Conservation (phyloP, 2,113 vertebrate species). For the Charadrius vociferus region DNA sequence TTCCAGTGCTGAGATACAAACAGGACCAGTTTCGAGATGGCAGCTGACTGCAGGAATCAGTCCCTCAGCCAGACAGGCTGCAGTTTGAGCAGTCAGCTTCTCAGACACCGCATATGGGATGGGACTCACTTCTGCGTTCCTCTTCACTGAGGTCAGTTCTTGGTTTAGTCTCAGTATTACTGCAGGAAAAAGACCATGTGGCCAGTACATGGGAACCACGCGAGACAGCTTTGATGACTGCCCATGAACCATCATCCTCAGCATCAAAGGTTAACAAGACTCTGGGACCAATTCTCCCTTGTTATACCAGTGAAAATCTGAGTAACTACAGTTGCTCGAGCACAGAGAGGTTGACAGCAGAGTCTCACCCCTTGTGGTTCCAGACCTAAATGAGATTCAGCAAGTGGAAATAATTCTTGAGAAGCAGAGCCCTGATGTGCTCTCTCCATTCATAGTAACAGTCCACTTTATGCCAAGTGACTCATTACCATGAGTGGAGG, state of each 20-base stretch:
- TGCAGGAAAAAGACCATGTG: background rate
- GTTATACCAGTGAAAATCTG: background rate
- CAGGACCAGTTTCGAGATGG: background rate
- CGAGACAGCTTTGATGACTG: background rate
- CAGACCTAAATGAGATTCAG: slow-evolving; percentile 21
- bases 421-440: slow-evolving; percentile 17
- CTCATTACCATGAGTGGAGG: slow-evolving; percentile 41
- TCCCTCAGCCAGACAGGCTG: background rate
- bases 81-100: background rate
- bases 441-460: slow-evolving; percentile 46
- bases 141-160: background rate
- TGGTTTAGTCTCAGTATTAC: background rate
- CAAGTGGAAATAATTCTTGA: slow-evolving; percentile 28
- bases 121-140: background rate
- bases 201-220: background rate
- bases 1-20: background rate
- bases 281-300: background rate
- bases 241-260: background rate
- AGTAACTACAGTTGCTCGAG: background rate
- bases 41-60: background rate
- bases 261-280: background rate
- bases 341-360: background rate
- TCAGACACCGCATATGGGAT: background rate
- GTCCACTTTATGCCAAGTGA: slow-evolving; percentile 51
- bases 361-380: background rate